phyloP scores from a whole-genome alignment of 1,140 invertebrate species.

The Phortica variegata region DNA sequence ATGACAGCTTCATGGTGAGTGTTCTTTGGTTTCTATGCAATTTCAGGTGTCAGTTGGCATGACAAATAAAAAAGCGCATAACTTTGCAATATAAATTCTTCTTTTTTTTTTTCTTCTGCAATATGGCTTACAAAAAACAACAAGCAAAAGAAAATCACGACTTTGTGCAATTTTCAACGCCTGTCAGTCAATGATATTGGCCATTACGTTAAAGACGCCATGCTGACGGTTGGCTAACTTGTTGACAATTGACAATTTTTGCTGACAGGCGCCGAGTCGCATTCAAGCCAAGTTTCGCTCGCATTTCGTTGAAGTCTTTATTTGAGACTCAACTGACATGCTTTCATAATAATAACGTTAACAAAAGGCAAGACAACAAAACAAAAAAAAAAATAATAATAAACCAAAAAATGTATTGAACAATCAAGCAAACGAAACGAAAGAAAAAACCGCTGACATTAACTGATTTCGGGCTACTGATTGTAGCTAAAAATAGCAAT shows the following conservation, averaged over 20 bases:
- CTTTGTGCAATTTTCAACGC: neutral
- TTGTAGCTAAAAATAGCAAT: conserved; percentile 37
- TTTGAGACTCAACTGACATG: conserved; percentile 47
- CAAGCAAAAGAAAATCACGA: neutral
- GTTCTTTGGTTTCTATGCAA: too few species aligned
- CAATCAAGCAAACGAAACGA: neutral
- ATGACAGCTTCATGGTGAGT: too few species aligned
- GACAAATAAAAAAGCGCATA: too few species aligned
- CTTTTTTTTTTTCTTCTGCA: too few species aligned
- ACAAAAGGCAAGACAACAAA: neutral
- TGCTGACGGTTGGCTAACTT: neutral
- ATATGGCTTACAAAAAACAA: too few species aligned
- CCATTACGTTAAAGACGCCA: neutral
- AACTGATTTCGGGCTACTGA: conserved; percentile 32
- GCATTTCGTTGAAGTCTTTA: too few species aligned
- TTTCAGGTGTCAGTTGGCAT: too few species aligned
- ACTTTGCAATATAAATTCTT: too few species aligned
- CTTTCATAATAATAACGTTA: conserved; percentile 40
- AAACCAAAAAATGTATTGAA: too few species aligned
- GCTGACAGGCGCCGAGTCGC: conserved; percentile 7
- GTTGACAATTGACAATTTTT: neutral
- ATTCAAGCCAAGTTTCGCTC: too few species aligned
- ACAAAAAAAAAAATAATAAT: too few species aligned
- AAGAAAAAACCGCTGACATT: conserved; percentile 4
- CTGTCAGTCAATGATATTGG: too few species aligned